These are phyloP conservation scores for Orbicella faveolata DNA, from an alignment of 64 coral and sea anemone species.

Conservation along the genomic window DNA sequence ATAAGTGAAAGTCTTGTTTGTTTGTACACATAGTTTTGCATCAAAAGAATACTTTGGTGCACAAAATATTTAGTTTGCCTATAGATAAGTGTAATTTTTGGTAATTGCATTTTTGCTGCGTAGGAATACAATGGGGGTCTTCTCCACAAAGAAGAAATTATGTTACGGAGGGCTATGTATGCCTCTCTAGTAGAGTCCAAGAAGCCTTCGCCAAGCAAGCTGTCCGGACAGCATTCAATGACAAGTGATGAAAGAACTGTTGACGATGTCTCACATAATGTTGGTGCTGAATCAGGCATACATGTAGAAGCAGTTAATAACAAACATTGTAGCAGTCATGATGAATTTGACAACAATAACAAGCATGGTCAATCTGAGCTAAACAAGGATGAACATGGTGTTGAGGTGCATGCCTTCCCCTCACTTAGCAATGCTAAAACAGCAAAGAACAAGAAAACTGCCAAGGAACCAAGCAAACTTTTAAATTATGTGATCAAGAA, in stretches of 20 bases:
- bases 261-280: not conserved
- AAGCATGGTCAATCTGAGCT: not conserved
- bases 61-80: not conserved
- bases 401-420: not conserved
- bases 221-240: not conserved
- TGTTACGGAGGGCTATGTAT: slow-evolving; percentile 82
- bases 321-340: not conserved
- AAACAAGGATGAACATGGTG: not conserved
- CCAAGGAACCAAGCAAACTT: slow-evolving; percentile 38
- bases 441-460: not conserved
- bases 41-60: no score
- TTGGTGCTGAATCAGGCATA: not conserved
- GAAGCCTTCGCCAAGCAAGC: slow-evolving; percentile 35
- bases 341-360: not conserved
- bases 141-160: slow-evolving; percentile 92
- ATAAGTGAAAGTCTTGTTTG: no score
- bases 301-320: not conserved
- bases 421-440: not conserved
- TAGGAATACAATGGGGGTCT: slow-evolving; percentile 96
- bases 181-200: slow-evolving; percentile 82
- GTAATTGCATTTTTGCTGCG: not conserved
- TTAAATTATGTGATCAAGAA: slow-evolving; percentile 48
- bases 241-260: not conserved
- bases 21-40: no score
- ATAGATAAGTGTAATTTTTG: not conserved